phyloP scores from a whole-genome alignment of 2,113 vertebrate species.

The Erythrocercus mccallii region DNA sequence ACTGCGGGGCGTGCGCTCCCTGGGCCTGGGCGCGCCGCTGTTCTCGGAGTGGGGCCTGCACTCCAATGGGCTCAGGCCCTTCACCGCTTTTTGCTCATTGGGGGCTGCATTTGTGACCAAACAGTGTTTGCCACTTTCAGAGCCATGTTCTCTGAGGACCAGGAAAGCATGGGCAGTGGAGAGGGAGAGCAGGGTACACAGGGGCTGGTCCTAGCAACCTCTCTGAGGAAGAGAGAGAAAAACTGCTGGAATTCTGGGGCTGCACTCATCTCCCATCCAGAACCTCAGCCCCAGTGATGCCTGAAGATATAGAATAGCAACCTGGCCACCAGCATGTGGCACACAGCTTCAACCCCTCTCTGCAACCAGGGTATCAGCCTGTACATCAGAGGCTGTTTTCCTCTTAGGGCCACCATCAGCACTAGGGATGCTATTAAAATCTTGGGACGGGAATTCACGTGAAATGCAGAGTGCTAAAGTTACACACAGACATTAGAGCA shows the following conservation, averaged over 20 bases:
- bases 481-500: neutral
- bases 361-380: neutral
- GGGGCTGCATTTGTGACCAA: rapidly evolving
- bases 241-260: neutral
- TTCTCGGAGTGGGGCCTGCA: rapidly evolving
- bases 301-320: neutral
- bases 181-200: neutral
- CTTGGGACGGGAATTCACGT: neutral
- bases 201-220: neutral
- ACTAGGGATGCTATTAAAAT: neutral
- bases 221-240: neutral
- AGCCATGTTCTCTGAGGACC: neutral
- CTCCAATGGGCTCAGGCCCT: no score
- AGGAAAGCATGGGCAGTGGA: neutral
- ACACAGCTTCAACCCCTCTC: neutral
- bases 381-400: neutral
- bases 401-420: neutral
- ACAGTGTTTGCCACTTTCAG: neutral
- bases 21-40: rapidly evolving
- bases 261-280: neutral
- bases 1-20: rapidly evolving
- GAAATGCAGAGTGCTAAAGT: neutral
- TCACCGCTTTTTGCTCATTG: rapidly evolving
- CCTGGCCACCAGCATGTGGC: rapidly evolving
- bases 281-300: neutral